phyloP scores from a whole-genome alignment of 2,113 vertebrate species.

The Furnarius figulus region DNA sequence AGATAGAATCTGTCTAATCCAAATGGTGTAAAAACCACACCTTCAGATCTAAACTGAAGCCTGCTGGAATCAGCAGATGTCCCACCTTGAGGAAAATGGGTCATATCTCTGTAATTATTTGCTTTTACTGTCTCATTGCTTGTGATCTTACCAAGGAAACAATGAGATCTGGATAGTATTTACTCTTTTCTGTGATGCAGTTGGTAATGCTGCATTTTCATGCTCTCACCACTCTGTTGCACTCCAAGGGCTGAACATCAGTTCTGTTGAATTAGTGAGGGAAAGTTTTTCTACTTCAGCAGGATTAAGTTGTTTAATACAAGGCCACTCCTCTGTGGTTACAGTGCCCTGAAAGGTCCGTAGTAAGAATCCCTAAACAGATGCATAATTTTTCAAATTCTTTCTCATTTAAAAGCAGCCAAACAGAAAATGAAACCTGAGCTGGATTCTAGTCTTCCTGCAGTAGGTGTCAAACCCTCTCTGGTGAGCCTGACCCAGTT shows the following conservation, averaged over 20 bases:
- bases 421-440: neutral
- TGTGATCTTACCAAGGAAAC: neutral
- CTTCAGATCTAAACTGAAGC: neutral
- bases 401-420: neutral
- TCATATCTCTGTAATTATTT: neutral
- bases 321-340: neutral
- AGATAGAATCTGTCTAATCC: neutral
- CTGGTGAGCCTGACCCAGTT: rapidly evolving
- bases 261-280: neutral
- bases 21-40: rapidly evolving
- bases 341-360: neutral
- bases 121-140: neutral
- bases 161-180: neutral
- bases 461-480: neutral
- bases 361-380: neutral
- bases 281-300: neutral
- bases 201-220: neutral
- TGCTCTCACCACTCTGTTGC: rapidly evolving
- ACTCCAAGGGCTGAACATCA: neutral
- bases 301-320: neutral
- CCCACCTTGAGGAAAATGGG: neutral
- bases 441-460: neutral
- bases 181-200: neutral
- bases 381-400: neutral
- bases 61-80: neutral